Conservation (phyloP, 2,797 vertebrate genomes). For the Chelmon rostratus region DNA sequence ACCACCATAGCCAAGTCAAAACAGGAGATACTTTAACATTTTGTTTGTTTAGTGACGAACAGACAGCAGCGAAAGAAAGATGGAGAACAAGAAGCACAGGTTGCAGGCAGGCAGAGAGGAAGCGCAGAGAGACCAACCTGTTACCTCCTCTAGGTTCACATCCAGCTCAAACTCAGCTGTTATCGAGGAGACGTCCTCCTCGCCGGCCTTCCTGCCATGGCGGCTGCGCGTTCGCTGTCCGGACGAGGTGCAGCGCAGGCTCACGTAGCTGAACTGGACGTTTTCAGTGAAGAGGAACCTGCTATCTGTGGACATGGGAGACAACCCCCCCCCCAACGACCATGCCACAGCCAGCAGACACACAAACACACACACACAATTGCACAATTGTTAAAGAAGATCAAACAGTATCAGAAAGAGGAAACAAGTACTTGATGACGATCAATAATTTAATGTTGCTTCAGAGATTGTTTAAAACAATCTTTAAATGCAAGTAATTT, state of each 20-base stretch:
- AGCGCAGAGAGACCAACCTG: constrained; percentile 95
- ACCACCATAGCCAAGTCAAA: constrained; percentile 82
- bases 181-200: constrained; percentile 91
- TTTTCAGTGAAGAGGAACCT: constrained; percentile 92
- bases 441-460: too few species aligned
- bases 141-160: constrained; percentile 96
- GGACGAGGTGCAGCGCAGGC: constrained; percentile 92
- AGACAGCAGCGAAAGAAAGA: constrained; percentile 61
- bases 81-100: constrained; percentile 64
- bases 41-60: constrained; percentile 73
- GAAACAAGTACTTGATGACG: too few species aligned
- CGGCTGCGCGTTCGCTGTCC: constrained; percentile 85
- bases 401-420: constrained; percentile 6
- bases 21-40: constrained; percentile 97
- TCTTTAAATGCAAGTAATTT: not conserved
- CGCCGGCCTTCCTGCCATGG: constrained; percentile 85
- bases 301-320: constrained; percentile 87
- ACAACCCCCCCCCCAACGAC: constrained; percentile 32
- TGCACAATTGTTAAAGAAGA: constrained; percentile 43
- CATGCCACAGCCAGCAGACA: constrained; percentile 32
- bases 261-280: constrained; percentile 93
- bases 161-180: constrained; percentile 96
- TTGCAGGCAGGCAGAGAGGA: constrained; percentile 78
- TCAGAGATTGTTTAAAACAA: not conserved
- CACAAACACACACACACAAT: constrained; percentile 49